Conservation (phyloP, 2,113 vertebrate species). For the Dicerorhinus sumatrensis region DNA sequence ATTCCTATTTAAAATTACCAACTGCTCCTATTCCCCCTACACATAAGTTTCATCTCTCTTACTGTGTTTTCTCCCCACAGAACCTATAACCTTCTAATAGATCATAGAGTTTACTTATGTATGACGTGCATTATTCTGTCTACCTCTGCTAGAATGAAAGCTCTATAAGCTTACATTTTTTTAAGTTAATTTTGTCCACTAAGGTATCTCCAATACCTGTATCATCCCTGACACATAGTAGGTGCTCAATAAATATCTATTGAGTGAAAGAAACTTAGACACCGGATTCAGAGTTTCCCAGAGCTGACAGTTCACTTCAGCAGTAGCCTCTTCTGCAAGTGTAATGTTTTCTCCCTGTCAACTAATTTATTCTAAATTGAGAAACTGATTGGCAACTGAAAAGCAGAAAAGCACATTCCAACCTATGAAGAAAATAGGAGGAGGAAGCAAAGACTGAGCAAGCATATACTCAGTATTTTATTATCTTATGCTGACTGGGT, state of each 20-base stretch:
- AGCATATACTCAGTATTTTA: neutral
- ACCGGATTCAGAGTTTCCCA: neutral
- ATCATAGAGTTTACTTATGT: neutral
- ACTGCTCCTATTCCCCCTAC: neutral
- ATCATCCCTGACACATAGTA: neutral
- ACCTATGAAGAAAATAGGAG: slow-evolving; percentile 8
- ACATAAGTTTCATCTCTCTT: neutral
- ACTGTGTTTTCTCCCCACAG: neutral
- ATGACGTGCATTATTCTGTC: neutral
- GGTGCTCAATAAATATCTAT: neutral
- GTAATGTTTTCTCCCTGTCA: neutral
- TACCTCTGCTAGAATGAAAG: neutral
- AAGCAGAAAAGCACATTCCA: neutral
- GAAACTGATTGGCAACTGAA: neutral
- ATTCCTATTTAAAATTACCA: neutral
- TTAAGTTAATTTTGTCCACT: neutral
- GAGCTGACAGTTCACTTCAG: neutral
- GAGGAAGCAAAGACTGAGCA: neutral
- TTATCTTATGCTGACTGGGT: neutral
- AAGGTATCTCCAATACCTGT: neutral
- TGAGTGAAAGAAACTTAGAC: neutral
- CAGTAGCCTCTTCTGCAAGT: neutral
- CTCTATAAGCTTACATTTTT: neutral
- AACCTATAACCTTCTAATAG: neutral
- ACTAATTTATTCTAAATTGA: slow-evolving; percentile 47